These are phyloP conservation scores for Charaxes varanes DNA, from an alignment of 1,140 invertebrate species.

Conservation along the genomic window DNA sequence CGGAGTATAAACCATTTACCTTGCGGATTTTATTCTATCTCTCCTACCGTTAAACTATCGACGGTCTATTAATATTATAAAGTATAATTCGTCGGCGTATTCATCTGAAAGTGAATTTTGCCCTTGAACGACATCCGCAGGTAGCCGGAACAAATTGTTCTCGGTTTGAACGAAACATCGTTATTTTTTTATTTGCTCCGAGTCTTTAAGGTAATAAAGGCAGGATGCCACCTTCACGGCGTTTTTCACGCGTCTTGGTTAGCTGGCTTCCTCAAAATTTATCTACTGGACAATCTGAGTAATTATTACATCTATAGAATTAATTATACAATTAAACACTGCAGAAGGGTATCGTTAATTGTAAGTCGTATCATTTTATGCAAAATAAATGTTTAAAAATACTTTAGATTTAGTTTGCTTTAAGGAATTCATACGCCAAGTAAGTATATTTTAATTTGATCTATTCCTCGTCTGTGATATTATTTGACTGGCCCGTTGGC, in stretches of 20 bases:
- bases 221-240: constrained; percentile 65
- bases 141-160: constrained; percentile 60
- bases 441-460: no score
- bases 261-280: constrained; percentile 42
- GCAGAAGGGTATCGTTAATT: neutral
- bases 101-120: constrained; percentile 46
- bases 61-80: no score
- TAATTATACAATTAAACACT: neutral
- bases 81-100: neutral
- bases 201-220: constrained; percentile 34
- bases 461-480: no score
- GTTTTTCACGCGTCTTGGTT: constrained; percentile 50
- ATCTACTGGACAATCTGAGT: constrained; percentile 28
- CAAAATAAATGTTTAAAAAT: no score
- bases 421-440: no score
- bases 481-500: no score
- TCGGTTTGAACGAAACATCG: constrained; percentile 42
- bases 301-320: constrained; percentile 22
- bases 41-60: no score
- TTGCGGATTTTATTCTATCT: no score
- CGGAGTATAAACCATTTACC: no score
- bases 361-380: no score
- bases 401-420: no score
- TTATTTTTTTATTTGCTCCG: constrained; percentile 60
- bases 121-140: constrained; percentile 68